Percentiles rank a stretch among this genome's conserved stretches.
phyloP scores from a whole-genome alignment of 2,888 invertebrate genomes.

The Lysandra coridon region DNA sequence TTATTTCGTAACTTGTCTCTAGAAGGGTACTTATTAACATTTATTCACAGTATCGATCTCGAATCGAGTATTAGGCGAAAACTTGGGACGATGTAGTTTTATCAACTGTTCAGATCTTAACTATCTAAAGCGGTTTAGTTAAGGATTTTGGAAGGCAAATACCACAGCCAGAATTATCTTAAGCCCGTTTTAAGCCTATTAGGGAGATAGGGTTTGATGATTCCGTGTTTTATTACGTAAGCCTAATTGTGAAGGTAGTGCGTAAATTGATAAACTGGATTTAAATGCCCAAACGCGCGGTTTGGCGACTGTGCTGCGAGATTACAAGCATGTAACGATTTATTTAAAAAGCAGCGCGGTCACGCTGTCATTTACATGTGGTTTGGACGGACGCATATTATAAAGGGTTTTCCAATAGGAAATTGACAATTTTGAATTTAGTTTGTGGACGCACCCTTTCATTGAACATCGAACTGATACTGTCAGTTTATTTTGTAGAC shows the following conservation, averaged over 20 bases:
- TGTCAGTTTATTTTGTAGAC: no score
- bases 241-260: background rate
- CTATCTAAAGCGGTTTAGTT: conserved; percentile 25
- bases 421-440: no score
- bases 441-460: no score
- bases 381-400: no score
- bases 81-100: background rate
- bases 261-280: background rate
- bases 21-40: background rate
- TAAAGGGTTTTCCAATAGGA: no score
- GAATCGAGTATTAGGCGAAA: background rate
- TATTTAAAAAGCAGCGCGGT: no score
- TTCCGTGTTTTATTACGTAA: background rate
- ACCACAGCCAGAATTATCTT: conserved; percentile 7
- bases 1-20: background rate
- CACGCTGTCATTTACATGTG: no score
- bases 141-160: conserved; percentile 4
- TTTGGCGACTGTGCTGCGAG: no score
- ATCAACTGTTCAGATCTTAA: conserved; percentile 19
- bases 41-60: background rate
- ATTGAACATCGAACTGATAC: no score
- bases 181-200: conserved; percentile 19
- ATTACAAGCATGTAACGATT: no score
- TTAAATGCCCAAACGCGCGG: no score
- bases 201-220: conserved; percentile 8